Percentiles rank a stretch among this genome's conserved stretches.
These are phyloP conservation scores for Phenganax marumi DNA, from an alignment of 92 coral and sea anemone species.

Conservation along the genomic window DNA sequence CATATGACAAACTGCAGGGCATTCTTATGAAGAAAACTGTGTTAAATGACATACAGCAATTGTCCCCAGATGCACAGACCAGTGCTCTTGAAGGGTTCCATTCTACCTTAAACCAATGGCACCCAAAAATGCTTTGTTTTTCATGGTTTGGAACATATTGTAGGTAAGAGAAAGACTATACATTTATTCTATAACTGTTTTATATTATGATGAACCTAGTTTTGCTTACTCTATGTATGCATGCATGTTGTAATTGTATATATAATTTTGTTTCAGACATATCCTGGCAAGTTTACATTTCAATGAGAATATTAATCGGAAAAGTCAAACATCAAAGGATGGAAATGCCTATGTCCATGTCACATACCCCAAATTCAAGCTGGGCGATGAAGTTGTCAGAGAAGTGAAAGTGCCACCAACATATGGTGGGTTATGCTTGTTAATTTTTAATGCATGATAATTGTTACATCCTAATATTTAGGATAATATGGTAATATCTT, in stretches of 20 bases:
- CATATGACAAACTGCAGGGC: slow-evolving; percentile 36
- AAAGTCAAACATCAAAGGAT: slow-evolving; percentile 30
- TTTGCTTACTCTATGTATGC: slow-evolving; percentile 6
- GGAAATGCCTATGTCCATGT: slow-evolving; percentile 21
- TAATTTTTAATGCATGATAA: slow-evolving; percentile 19
- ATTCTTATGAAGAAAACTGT: slow-evolving; percentile 33
- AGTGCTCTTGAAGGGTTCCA: slow-evolving; percentile 56
- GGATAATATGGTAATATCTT: slow-evolving; percentile 15
- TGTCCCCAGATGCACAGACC: slow-evolving; percentile 59
- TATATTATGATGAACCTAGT: slow-evolving; percentile 1
- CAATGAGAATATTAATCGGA: slow-evolving; percentile 29
- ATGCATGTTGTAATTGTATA: slow-evolving; percentile 1
- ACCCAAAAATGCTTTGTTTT: slow-evolving; percentile 58
- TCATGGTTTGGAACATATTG: slow-evolving; percentile 60
- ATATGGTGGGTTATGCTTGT: slow-evolving; percentile 13
- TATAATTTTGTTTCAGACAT: slow-evolving; percentile 23
- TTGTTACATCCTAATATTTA: slow-evolving; percentile 12
- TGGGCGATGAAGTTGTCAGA: slow-evolving; percentile 32
- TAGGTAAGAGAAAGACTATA: slow-evolving; percentile 30
- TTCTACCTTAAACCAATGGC: slow-evolving; percentile 53
- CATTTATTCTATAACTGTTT: slow-evolving; percentile 4
- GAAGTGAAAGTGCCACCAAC: slow-evolving; percentile 25
- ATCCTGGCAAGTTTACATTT: slow-evolving; percentile 30
- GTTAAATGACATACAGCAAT: slow-evolving; percentile 32
- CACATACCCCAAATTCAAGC: slow-evolving; percentile 32